These are phyloP conservation scores for Drosophila stalkeri DNA, from an alignment of 2,888 invertebrate genomes.

Conservation along the genomic window DNA sequence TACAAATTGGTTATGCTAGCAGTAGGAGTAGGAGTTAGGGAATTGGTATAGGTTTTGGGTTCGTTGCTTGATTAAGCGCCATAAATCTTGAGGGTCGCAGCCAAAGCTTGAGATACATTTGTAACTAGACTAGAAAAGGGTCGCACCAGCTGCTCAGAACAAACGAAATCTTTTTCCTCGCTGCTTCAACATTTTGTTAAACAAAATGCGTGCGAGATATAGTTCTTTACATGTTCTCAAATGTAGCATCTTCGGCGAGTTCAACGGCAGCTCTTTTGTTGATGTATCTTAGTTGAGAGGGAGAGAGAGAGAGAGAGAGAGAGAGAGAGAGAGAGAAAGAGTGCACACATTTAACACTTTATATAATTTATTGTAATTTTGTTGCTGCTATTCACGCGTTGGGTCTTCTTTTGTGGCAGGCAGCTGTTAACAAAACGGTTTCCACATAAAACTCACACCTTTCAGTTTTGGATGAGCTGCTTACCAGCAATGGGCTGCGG, in stretches of 20 bases:
- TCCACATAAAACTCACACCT: slow-evolving; percentile 79
- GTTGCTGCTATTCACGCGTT: slow-evolving; percentile 51
- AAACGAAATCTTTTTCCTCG: slow-evolving; percentile 43
- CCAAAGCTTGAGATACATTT: slow-evolving; percentile 54
- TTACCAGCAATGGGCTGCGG: slow-evolving; percentile 29
- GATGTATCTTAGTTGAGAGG: slow-evolving; percentile 11
- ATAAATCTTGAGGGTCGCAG: slow-evolving; percentile 70
- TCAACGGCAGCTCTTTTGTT: slow-evolving; percentile 41
- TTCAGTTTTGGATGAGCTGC: slow-evolving; percentile 19
- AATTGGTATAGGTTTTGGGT: slow-evolving; percentile 28
- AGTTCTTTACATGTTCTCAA: slow-evolving; percentile 18
- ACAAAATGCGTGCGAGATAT: slow-evolving; percentile 46
- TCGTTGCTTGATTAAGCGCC: slow-evolving; percentile 68
- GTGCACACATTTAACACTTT: slow-evolving; percentile 75
- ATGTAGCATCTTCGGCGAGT: slow-evolving; percentile 20
- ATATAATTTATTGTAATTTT: slow-evolving; percentile 79
- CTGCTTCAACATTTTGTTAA: slow-evolving; percentile 60
- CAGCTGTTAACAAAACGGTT: slow-evolving; percentile 81
- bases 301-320: background rate
- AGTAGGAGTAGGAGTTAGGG: slow-evolving; percentile 13
- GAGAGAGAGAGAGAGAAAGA: background rate
- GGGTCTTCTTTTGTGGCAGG: slow-evolving; percentile 37
- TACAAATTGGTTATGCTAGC: slow-evolving; percentile 70
- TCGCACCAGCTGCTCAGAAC: slow-evolving; percentile 50
- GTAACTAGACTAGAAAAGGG: slow-evolving; percentile 61